A percentile compares a stretch with the other conserved stretches of the same genome.
phyloP scores from a whole-genome alignment of 2,113 vertebrate species.

The Thalassarche chlororhynchos region DNA sequence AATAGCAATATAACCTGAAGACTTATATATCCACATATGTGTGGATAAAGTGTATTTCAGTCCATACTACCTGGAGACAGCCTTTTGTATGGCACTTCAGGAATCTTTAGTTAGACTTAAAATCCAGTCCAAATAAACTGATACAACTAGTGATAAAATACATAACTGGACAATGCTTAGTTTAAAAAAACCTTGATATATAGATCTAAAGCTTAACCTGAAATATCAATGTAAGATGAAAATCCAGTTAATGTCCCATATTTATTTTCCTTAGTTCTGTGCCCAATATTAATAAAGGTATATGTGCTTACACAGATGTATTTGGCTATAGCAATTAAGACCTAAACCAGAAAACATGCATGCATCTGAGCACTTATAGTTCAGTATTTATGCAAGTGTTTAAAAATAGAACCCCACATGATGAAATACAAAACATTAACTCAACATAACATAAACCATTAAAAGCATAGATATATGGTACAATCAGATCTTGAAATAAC shows the following conservation, averaged over 20 bases:
- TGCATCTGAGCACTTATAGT: background rate
- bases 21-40: background rate
- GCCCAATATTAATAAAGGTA: background rate
- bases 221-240: background rate
- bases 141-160: background rate
- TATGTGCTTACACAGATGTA: background rate
- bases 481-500: background rate
- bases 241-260: background rate
- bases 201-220: background rate
- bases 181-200: rapidly evolving
- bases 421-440: background rate
- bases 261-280: background rate
- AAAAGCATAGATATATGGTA: background rate
- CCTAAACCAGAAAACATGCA: background rate
- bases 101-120: background rate
- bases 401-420: background rate
- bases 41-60: background rate
- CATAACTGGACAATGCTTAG: background rate
- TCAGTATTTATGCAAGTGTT: background rate
- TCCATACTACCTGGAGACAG: background rate
- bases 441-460: background rate
- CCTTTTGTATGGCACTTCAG: background rate
- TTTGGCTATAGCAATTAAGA: background rate
- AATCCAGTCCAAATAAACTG: background rate
- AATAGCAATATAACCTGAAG: background rate